Percentiles rank a stretch among this genome's conserved stretches.
Conservation (phyloP, 2,797 vertebrate species). For the Melanotaenia pygmaea region DNA sequence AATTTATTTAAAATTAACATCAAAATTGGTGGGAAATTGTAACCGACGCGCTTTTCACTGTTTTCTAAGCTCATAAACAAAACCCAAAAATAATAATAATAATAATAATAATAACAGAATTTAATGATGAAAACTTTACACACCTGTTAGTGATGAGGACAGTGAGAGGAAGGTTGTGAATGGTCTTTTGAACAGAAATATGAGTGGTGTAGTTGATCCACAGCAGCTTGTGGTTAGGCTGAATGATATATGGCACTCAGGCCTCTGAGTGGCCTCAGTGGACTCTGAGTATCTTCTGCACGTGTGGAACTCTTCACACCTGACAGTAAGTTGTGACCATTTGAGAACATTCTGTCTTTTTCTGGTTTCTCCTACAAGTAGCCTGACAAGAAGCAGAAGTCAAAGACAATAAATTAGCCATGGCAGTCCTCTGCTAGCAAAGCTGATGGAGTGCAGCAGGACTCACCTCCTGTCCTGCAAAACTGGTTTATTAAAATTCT, state of each 20-base stretch:
- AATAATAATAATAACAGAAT: too few relatives aligned
- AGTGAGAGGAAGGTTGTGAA: background rate
- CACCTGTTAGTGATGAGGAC: background rate
- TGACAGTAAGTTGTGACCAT: constrained; percentile 24
- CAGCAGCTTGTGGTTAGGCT: constrained; percentile 19
- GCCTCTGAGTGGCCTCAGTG: background rate
- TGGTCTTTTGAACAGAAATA: constrained; percentile 6
- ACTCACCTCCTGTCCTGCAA: constrained; percentile 10
- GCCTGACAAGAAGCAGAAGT: constrained; percentile 36
- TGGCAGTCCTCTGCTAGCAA: background rate
- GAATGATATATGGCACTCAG: background rate
- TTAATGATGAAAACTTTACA: too few relatives aligned
- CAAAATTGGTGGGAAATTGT: too few relatives aligned
- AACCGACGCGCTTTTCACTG: too few relatives aligned
- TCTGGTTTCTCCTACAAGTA: constrained; percentile 29
- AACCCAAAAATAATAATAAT: too few relatives aligned
- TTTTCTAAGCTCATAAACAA: too few relatives aligned
- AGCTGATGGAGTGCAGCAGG: constrained; percentile 12
- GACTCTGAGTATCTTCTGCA: background rate
- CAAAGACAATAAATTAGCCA: constrained; percentile 41
- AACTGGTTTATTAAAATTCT: constrained; percentile 25
- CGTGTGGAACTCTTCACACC: background rate
- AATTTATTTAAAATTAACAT: background rate
- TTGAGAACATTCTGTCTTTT: constrained; percentile 28
- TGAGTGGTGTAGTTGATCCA: constrained; percentile 38